These are phyloP conservation scores for Clostera curtula DNA, from an alignment of 2,888 invertebrate genomes.

Conservation along the genomic window DNA sequence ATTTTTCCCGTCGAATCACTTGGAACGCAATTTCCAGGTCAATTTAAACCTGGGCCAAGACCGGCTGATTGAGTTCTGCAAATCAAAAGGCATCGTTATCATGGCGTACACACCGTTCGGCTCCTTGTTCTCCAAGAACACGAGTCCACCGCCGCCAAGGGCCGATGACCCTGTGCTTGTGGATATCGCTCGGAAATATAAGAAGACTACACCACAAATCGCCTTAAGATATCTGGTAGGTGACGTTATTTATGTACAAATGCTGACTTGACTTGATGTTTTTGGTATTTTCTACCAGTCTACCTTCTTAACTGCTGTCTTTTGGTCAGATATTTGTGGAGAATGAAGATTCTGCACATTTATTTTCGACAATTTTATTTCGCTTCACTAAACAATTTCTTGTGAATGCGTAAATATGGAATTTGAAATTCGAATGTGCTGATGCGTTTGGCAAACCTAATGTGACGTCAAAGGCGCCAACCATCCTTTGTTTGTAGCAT, in stretches of 20 bases:
- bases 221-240: constrained; percentile 77
- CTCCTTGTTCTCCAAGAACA: constrained; percentile 47
- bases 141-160: constrained; percentile 45
- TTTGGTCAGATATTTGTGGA: too few relatives aligned
- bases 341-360: too few relatives aligned
- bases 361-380: too few relatives aligned
- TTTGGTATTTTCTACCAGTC: not conserved
- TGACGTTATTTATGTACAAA: constrained; percentile 1
- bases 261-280: too few relatives aligned
- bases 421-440: too few relatives aligned
- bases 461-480: too few relatives aligned
- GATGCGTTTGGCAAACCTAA: too few relatives aligned
- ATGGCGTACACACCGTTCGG: constrained; percentile 81
- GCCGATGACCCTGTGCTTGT: constrained; percentile 62
- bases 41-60: constrained; percentile 78
- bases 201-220: constrained; percentile 77
- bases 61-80: constrained; percentile 76
- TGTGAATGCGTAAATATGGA: too few relatives aligned
- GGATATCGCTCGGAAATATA: constrained; percentile 73
- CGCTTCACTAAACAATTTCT: too few relatives aligned
- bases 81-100: constrained; percentile 73
- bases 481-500: too few relatives aligned
- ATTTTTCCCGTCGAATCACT: not conserved
- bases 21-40: constrained; percentile 25
- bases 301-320: too few relatives aligned